Evolutionary conservation across 2,797 vertebrate genomes (phyloP), one percentile per base, ranked within the genome.

Genomic region (Thalassophryne amazonica): DNA sequence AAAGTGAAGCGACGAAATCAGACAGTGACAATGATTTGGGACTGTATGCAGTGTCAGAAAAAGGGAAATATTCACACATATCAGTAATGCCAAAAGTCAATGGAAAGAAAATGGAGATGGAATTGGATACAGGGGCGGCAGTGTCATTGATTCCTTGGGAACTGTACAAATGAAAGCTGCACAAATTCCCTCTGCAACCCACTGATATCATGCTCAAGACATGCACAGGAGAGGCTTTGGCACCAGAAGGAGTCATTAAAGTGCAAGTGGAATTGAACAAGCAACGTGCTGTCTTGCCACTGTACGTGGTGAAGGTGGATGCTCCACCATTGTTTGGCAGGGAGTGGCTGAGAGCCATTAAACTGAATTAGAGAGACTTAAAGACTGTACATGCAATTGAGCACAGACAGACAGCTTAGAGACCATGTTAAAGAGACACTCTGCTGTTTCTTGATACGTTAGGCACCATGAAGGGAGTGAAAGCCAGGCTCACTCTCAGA

Each of bases 281-380:
- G 7, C 58, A n/a, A n/a, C n/a, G n/a, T 11, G 46, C 30, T 13
- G 4, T 3, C 1, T 27, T 60, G 13, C 56, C 36, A 0, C 22
- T 60, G 8, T 50, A 43, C 17, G 31, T 51, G 5, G 36, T 60
- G 8, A 52, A 52, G 19, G 19, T 18, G 3, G 27, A 57, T 12
- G 30, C 43, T 14, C 24, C 45, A 18, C 37, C 52, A 49, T 64
- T n/a, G n/a, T n/a, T 56, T 43, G 45, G 52, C 18, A 36, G 52
- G 8, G 60, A 63, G 10, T 56, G 42, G 43, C 27, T 56, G 2
- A 54, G 43, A 13, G 8, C 2, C 6, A 55, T 63, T 15, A 41
- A 34, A 7, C 21, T 56, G 7, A 43, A 56, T 12, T 63, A 37
- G 52, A 10, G 20, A 12, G 14, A 56, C 3, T 20, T 27, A 35